Conservation (phyloP, 2,888 invertebrate species). For the Machimus rusticus region DNA sequence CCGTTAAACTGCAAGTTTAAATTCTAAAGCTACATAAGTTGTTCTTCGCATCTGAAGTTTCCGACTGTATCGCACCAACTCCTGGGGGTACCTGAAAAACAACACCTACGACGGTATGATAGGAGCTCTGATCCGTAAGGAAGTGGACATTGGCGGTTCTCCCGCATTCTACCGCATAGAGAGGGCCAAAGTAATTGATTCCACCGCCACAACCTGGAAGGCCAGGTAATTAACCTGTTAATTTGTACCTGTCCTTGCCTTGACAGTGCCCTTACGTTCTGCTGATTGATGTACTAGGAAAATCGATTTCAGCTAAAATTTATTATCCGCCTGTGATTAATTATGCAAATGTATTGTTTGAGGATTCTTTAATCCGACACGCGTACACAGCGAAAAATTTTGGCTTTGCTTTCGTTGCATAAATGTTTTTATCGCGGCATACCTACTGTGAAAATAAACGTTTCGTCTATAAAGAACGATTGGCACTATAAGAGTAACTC, state of each 20-base stretch:
- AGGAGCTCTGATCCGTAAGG: slow-evolving; percentile 66
- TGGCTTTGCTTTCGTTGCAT: not conserved
- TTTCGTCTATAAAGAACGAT: too few species aligned
- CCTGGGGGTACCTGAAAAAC: slow-evolving; percentile 70
- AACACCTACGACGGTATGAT: slow-evolving; percentile 73
- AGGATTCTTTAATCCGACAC: not conserved
- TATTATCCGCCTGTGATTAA: not conserved
- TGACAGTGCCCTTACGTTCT: not conserved
- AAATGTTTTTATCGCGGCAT: not conserved
- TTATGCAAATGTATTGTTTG: not conserved
- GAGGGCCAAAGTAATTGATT: slow-evolving; percentile 67
- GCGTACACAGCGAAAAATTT: not conserved
- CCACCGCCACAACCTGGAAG: slow-evolving; percentile 70
- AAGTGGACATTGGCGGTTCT: slow-evolving; percentile 73
- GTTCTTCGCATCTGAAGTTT: slow-evolving; percentile 23
- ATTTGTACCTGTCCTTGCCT: not conserved
- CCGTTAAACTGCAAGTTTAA: not conserved
- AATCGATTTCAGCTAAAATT: not conserved
- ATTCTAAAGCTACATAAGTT: not conserved
- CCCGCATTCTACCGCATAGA: slow-evolving; percentile 72
- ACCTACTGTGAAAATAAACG: too few species aligned
- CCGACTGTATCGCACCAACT: slow-evolving; percentile 62
- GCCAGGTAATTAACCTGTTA: slow-evolving; percentile 64
- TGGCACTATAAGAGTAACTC: too few species aligned
- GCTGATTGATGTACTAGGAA: not conserved